Evolutionary conservation across 2,113 vertebrate genomes (phyloP).

Genomic region (Amphilophus citrinellus): DNA sequence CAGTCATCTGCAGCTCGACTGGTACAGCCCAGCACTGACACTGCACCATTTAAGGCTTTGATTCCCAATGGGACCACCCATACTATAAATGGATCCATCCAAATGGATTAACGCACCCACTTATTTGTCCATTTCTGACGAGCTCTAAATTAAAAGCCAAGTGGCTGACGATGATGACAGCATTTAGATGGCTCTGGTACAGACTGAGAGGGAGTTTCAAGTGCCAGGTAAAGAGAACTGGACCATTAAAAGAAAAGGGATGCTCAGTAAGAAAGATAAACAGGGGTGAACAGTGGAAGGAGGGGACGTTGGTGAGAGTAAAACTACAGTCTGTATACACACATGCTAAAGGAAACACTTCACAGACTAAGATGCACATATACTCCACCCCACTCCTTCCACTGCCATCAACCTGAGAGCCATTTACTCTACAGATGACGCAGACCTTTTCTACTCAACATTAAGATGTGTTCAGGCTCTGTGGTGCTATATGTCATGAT

Average conservation of each 20-base stretch:
- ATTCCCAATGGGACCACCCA: conserved; percentile 65
- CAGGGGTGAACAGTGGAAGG: not conserved
- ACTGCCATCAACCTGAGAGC: conserved; percentile 9
- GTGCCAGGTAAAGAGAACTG: not conserved
- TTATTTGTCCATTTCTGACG: conserved; percentile 21
- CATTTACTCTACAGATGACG: conserved; percentile 50
- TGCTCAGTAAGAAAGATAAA: not conserved
- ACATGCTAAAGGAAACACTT: not conserved
- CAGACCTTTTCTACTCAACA: conserved; percentile 36
- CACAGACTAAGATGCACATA: not conserved
- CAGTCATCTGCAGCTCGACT: conserved; percentile 30
- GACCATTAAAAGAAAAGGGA: not conserved
- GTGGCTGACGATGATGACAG: not conserved
- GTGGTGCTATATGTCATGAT: conserved; percentile 60
- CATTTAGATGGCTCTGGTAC: not conserved
- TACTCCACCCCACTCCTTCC: not conserved
- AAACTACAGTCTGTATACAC: not conserved
- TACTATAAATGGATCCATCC: conserved; percentile 65
- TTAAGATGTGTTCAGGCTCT: conserved; percentile 51
- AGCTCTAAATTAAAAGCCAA: conserved; percentile 8
- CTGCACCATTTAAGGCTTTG: conserved; percentile 75
- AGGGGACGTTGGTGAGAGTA: not conserved
- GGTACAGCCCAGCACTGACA: conserved; percentile 61
- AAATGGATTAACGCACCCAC: conserved; percentile 44
- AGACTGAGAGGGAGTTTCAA: not conserved